phyloP scores from a whole-genome alignment of 2,888 invertebrate genomes.

The Leptopilina syphax region DNA sequence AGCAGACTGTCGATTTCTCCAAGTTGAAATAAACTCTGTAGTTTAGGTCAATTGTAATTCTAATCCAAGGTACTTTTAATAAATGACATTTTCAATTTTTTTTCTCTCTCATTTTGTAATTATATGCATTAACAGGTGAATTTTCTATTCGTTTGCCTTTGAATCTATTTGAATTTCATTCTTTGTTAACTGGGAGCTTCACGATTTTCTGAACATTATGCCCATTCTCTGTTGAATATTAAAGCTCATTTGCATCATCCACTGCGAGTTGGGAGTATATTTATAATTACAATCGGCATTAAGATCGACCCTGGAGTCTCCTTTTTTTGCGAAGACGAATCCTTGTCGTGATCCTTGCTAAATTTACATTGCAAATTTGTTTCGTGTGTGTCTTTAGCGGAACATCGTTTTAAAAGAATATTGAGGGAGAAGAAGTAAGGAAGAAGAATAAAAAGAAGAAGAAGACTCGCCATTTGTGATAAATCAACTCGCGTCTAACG shows the following conservation, averaged over 20 bases:
- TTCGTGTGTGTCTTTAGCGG: slow-evolving; percentile 5
- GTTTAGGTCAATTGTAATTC: too few species aligned
- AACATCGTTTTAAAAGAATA: background rate
- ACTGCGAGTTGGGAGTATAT: background rate
- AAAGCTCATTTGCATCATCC: background rate
- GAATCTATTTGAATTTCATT: background rate
- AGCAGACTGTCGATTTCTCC: too few species aligned
- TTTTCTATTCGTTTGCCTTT: too few species aligned
- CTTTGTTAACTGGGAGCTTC: background rate
- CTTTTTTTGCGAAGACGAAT: background rate
- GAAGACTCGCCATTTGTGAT: slow-evolving; percentile 14
- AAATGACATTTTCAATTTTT: too few species aligned
- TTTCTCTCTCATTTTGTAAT: too few species aligned
- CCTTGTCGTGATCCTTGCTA: slow-evolving; percentile 16
- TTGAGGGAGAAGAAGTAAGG: background rate
- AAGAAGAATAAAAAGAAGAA: too few species aligned
- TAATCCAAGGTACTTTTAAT: too few species aligned
- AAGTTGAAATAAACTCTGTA: too few species aligned
- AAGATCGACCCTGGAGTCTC: background rate
- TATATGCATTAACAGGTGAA: too few species aligned
- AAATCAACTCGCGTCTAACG: slow-evolving; percentile 50
- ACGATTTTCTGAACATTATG: background rate
- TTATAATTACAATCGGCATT: slow-evolving; percentile 20
- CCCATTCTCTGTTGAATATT: background rate
- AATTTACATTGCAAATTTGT: slow-evolving; percentile 15